Conservation (phyloP, 2,113 vertebrate genomes). For the Nycticorax nycticorax region DNA sequence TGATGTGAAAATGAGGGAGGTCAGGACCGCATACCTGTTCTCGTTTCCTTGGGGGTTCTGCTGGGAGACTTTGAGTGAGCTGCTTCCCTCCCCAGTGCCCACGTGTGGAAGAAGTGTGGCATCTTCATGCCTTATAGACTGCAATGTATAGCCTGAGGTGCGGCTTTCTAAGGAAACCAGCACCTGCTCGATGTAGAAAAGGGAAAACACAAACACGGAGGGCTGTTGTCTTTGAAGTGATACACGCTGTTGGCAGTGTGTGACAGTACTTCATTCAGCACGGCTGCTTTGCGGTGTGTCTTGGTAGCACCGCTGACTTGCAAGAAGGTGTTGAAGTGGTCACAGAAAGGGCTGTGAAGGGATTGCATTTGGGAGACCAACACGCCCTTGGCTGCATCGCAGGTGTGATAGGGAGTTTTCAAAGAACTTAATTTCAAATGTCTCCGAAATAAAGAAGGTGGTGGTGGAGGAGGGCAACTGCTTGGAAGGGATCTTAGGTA, state of each 20-base stretch:
- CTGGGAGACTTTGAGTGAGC: neutral
- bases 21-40: neutral
- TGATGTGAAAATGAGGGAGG: neutral
- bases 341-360: neutral
- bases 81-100: neutral
- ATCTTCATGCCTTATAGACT: neutral
- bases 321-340: neutral
- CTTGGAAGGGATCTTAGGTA: neutral
- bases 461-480: neutral
- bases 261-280: neutral
- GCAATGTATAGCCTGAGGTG: neutral
- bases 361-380: neutral
- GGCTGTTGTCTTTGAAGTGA: neutral
- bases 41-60: neutral
- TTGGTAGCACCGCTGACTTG: neutral
- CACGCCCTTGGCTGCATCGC: accelerated
- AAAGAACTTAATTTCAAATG: neutral
- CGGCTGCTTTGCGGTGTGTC: neutral
- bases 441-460: neutral
- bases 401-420: neutral
- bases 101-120: neutral
- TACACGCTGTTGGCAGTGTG: neutral
- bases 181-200: neutral
- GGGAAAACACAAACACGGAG: neutral
- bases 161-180: neutral